These are phyloP conservation scores for Mactra quadrangularis DNA, from an alignment of 1,140 invertebrate genomes.

Conservation along the genomic window DNA sequence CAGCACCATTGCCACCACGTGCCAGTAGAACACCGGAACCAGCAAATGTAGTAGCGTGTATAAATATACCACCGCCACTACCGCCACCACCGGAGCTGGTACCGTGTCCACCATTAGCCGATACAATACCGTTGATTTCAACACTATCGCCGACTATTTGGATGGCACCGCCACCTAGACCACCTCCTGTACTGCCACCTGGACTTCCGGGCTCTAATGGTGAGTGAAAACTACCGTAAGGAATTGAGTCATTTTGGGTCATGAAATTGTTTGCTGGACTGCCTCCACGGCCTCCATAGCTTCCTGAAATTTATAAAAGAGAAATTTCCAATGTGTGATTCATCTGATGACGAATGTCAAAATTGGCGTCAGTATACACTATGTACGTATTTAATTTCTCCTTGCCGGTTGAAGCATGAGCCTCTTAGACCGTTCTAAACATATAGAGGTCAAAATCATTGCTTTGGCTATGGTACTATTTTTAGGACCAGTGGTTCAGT, in stretches of 20 bases:
- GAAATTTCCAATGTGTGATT: too few species aligned
- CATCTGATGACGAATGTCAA: too few species aligned
- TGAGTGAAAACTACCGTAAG: constrained; percentile 31
- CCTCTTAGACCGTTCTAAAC: too few species aligned
- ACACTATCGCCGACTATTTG: neutral
- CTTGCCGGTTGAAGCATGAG: too few species aligned
- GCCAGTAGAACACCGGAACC: constrained; percentile 32
- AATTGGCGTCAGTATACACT: too few species aligned
- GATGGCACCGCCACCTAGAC: constrained; percentile 43
- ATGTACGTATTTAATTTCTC: too few species aligned
- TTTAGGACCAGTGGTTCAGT: too few species aligned
- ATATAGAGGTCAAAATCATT: too few species aligned
- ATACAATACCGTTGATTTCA: constrained; percentile 46
- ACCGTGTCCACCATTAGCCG: constrained; percentile 32
- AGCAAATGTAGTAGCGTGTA: constrained; percentile 1
- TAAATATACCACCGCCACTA: constrained; percentile 42
- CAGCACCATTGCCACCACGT: constrained; percentile 43
- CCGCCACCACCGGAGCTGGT: constrained; percentile 27
- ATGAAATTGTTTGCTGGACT: constrained; percentile 41
- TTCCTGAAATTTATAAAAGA: constrained; percentile 21
- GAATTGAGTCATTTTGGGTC: neutral
- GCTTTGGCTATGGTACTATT: too few species aligned
- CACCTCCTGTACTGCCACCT: constrained; percentile 28
- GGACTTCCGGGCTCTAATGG: constrained; percentile 36
- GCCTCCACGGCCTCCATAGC: constrained; percentile 53